phyloP scores from a whole-genome alignment of 53 echinoderm and acorn worm genomes.

The Patiria pectinifera region DNA sequence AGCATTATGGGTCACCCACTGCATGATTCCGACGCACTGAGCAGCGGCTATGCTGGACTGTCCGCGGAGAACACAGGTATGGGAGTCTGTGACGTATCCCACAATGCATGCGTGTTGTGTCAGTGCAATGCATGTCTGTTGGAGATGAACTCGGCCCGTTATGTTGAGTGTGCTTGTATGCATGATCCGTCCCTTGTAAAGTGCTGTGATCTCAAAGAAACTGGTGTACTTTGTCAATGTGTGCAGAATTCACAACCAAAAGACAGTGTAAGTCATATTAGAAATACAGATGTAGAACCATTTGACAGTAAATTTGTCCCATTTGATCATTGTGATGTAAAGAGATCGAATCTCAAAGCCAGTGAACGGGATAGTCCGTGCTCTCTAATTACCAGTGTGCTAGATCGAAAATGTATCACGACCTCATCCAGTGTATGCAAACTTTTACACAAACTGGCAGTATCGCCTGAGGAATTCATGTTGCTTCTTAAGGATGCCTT shows the following conservation, averaged over 20 bases:
- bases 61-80: slow-evolving; percentile 22
- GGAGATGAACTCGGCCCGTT: slow-evolving; percentile 1
- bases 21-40: slow-evolving; percentile 25
- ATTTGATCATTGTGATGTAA: neutral
- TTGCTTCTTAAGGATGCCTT: slow-evolving; percentile 14
- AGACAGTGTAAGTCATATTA: neutral
- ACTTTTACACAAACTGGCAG: neutral
- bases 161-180: slow-evolving; percentile 36
- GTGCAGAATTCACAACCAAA: slow-evolving; percentile 8
- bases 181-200: slow-evolving; percentile 50
- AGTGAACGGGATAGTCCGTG: neutral
- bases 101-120: slow-evolving; percentile 53
- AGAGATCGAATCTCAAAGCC: neutral
- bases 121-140: slow-evolving; percentile 22
- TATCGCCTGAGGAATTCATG: neutral
- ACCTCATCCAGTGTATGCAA: neutral
- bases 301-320: neutral
- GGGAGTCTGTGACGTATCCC: slow-evolving; percentile 10
- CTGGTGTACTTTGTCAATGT: slow-evolving; percentile 6
- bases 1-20: slow-evolving; percentile 25
- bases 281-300: neutral
- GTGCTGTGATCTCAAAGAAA: slow-evolving; percentile 23
- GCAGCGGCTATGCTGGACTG: neutral
- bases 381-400: neutral
- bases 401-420: neutral